These are phyloP conservation scores for Taenaris catops DNA, from an alignment of 2,888 invertebrate species.

Conservation along the genomic window DNA sequence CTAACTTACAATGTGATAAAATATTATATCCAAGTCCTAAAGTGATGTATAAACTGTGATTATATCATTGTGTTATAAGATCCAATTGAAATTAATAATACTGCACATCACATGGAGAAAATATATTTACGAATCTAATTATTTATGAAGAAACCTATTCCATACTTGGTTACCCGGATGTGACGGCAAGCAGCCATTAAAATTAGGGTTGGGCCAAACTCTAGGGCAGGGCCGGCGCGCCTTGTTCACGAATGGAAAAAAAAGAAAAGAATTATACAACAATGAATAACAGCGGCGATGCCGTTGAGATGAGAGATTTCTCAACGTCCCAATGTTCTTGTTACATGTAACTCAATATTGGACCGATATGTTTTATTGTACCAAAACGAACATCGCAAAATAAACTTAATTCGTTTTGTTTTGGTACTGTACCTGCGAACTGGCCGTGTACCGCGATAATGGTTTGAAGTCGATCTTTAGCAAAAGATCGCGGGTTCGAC, in stretches of 20 bases:
- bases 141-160: constrained; percentile 33
- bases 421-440: constrained; percentile 7
- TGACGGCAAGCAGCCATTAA: constrained; percentile 75
- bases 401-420: constrained; percentile 10
- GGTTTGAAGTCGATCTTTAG: too few relatives aligned
- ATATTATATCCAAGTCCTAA: too few relatives aligned
- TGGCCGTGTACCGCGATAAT: too few relatives aligned
- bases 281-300: constrained; percentile 64
- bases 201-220: constrained; percentile 77
- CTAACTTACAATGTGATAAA: too few relatives aligned
- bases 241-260: constrained; percentile 48
- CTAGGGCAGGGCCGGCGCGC: constrained; percentile 72
- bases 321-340: constrained; percentile 64
- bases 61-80: too few relatives aligned
- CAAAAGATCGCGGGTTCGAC: too few relatives aligned
- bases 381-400: constrained; percentile 9
- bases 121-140: too few relatives aligned
- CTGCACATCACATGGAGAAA: too few relatives aligned
- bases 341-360: constrained; percentile 68
- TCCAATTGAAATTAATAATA: too few relatives aligned
- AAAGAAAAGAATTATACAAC: constrained; percentile 50
- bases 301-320: constrained; percentile 73
- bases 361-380: constrained; percentile 39
- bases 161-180: constrained; percentile 66
- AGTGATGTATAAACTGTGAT: too few relatives aligned